Conservation (phyloP, 37 sponge, comb jelly and placozoan species). For the Halichondria panicea region DNA sequence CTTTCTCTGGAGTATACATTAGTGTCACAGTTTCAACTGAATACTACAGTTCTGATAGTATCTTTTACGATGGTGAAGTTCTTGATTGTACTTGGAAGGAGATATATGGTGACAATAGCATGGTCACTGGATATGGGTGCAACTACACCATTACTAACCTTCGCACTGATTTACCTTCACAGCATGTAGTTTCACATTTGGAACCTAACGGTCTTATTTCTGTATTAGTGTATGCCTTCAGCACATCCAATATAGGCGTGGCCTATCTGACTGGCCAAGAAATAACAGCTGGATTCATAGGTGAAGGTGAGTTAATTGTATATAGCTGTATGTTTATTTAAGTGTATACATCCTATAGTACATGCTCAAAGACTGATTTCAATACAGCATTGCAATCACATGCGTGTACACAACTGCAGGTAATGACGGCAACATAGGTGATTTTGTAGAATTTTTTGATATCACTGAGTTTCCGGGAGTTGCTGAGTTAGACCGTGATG, state of each 20-base stretch:
- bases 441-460: not conserved
- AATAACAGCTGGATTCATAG: not conserved
- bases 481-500: not conserved
- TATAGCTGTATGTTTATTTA: not conserved
- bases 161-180: not conserved
- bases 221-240: conserved; percentile 27
- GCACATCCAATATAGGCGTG: not conserved
- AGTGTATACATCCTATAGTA: no score
- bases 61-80: not conserved
- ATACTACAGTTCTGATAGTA: not conserved
- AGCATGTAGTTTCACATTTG: not conserved
- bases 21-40: conserved; percentile 8
- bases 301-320: not conserved
- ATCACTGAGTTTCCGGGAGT: not conserved
- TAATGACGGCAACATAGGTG: no score
- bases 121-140: conserved; percentile 17
- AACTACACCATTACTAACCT: not conserved
- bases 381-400: no score
- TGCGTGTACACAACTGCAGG: no score
- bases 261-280: not conserved
- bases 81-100: not conserved
- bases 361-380: no score
- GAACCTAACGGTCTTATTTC: conserved; percentile 6
- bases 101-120: not conserved
- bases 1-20: not conserved